These are phyloP conservation scores for Dendrocincla tyrannina DNA, from an alignment of 2,797 vertebrate genomes.

Conservation along the genomic window DNA sequence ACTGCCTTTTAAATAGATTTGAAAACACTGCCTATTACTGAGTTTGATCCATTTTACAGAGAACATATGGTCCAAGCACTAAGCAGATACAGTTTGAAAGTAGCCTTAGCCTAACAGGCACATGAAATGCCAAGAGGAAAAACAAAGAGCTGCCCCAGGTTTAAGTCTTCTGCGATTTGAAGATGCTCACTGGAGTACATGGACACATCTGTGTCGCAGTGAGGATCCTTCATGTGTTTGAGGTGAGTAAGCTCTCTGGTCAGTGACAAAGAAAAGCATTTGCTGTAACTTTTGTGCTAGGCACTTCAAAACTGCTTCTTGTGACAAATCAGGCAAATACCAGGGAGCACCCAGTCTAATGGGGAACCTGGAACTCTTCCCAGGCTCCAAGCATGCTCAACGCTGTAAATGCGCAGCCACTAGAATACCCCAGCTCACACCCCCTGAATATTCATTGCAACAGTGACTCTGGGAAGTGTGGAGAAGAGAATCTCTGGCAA, in stretches of 20 bases:
- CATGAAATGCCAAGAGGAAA: not conserved
- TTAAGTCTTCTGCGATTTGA: not conserved
- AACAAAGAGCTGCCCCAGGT: not conserved
- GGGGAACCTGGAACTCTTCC: not conserved
- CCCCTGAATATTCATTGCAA: not conserved
- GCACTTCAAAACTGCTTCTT: not conserved
- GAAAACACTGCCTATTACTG: not conserved
- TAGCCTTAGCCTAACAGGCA: not conserved
- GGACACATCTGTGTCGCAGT: not conserved
- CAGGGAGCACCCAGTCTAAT: not conserved
- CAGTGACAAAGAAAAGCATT: not conserved
- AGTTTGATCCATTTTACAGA: not conserved
- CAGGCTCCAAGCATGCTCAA: not conserved
- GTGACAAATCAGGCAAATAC: not conserved
- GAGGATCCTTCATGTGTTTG: not conserved
- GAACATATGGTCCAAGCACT: not conserved
- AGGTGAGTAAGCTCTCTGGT: not conserved
- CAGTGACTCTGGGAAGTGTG: not conserved
- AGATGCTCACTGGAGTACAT: not conserved
- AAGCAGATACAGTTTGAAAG: not conserved
- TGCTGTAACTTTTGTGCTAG: not conserved
- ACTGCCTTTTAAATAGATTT: conserved; percentile 12
- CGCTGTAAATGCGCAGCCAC: not conserved
- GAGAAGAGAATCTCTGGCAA: not conserved
- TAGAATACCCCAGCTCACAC: not conserved